Base-by-base conservation (phyloP, 1,140 invertebrate genomes). In the Teleopsis dalmanni region DNA sequence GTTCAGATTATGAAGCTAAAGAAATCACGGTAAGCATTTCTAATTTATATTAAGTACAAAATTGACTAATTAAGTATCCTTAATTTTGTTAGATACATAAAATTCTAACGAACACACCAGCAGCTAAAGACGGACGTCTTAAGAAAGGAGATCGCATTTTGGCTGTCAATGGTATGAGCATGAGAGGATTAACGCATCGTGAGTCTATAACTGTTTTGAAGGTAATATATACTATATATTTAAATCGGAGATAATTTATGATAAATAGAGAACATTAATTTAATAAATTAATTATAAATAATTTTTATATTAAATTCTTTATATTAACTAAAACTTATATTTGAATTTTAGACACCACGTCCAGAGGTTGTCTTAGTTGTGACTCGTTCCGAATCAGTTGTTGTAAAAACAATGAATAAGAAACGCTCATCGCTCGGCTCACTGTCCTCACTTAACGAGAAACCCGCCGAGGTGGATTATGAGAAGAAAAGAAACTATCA, bases 1-100 rank as follows among this genome's bases (percentile, higher is more conserved):
- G 91, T 5, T 80, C 82, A 5, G 90, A 93, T 62, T 91, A 89
- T 68, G 89, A 93, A 74, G 81, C 82, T 52, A 93, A 92, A 72
- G 87, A 92, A 72, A 91, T 93, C 40, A 92, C 88, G 50, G 87
- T 90, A 71, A 75, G 79, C 33, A 33, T 1, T 3, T 1, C 16
- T 5, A 21, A 0, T 3, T 4, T 16, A 11, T 33, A 14, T 34
- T n/a, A 21, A 33, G 22, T 33, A 41, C n/a, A 16, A 27, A 22
- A 16, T 1, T 3, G 3, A 6, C 14, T 23, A 47, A 47, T 9
- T 14, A 13, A 18, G n/a, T 40, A n/a, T 27, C n/a, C 9, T 13
- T 40, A 31, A 14, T 29, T 33, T 34, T 26, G 14, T 9, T 64
- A 91, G 87, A 84, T 94, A 53, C 87, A 93, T 66, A 85, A 90